phyloP scores from a whole-genome alignment of 2,113 vertebrate genomes.

The Calidris pugnax region DNA sequence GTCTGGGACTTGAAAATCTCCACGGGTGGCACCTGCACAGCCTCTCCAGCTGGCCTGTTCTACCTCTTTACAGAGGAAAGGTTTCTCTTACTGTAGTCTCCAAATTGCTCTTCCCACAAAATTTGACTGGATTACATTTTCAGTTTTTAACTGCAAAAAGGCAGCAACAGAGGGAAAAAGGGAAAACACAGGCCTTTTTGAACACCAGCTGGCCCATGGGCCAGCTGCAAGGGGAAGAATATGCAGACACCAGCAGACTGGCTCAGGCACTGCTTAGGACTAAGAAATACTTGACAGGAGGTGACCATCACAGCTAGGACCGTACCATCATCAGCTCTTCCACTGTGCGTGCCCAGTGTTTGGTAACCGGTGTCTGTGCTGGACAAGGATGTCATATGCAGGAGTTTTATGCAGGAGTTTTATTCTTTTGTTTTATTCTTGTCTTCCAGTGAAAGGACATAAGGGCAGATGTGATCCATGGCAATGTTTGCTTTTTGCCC shows the following conservation, averaged over 20 bases:
- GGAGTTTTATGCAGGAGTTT: neutral
- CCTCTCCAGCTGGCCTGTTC: neutral
- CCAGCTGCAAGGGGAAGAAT: neutral
- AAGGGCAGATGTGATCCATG: neutral
- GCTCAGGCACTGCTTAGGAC: neutral
- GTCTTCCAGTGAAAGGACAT: neutral
- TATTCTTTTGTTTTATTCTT: neutral
- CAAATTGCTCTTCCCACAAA: neutral
- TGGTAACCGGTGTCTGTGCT: neutral
- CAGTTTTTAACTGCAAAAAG: neutral
- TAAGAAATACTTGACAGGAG: neutral
- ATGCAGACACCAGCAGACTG: fast-evolving
- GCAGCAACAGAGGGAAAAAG: neutral
- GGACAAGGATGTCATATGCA: neutral
- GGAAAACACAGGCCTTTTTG: neutral
- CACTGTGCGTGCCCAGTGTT: neutral
- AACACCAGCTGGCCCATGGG: neutral
- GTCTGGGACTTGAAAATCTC: neutral
- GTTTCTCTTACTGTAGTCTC: fast-evolving
- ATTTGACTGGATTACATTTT: neutral
- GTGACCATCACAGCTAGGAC: neutral
- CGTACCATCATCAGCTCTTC: neutral
- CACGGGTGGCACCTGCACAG: neutral
- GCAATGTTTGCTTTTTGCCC: neutral
- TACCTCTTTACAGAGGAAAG: neutral